Conservation (phyloP, 2,888 invertebrate species). For the Lasioglossum morio region DNA sequence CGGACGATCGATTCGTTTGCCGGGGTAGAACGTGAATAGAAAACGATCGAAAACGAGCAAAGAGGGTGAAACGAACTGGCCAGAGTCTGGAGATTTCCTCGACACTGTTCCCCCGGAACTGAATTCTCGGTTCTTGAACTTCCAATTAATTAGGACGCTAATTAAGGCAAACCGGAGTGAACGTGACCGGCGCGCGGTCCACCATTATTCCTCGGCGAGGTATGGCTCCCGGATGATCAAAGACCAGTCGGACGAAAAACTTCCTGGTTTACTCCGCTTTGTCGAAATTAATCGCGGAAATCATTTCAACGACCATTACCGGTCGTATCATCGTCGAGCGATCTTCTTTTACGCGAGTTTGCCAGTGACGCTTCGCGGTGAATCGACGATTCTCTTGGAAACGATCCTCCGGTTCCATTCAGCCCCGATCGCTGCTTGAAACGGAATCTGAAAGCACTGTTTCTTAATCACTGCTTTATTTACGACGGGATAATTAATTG, state of each 20-base stretch:
- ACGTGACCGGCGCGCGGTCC: slow-evolving; percentile 46
- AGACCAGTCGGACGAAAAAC: slow-evolving; percentile 54
- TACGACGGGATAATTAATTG: background rate
- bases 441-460: background rate
- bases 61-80: slow-evolving; percentile 12
- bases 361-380: background rate
- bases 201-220: slow-evolving; percentile 63
- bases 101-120: slow-evolving; percentile 26
- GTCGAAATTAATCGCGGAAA: slow-evolving; percentile 56
- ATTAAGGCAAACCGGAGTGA: slow-evolving; percentile 66
- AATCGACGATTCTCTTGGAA: background rate
- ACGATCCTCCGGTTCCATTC: background rate
- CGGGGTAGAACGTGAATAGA: slow-evolving; percentile 27
- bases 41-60: slow-evolving; percentile 36
- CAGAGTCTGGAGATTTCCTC: slow-evolving; percentile 44
- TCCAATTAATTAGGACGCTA: slow-evolving; percentile 70
- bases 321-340: slow-evolving; percentile 2
- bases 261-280: slow-evolving; percentile 36
- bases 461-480: background rate
- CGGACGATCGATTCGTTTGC: slow-evolving; percentile 45
- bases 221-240: slow-evolving; percentile 62
- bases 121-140: slow-evolving; percentile 57
- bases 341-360: background rate
- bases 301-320: slow-evolving; percentile 18
- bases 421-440: background rate